Conservation (phyloP, 2,113 vertebrate genomes). For the Saccopteryx bilineata region DNA sequence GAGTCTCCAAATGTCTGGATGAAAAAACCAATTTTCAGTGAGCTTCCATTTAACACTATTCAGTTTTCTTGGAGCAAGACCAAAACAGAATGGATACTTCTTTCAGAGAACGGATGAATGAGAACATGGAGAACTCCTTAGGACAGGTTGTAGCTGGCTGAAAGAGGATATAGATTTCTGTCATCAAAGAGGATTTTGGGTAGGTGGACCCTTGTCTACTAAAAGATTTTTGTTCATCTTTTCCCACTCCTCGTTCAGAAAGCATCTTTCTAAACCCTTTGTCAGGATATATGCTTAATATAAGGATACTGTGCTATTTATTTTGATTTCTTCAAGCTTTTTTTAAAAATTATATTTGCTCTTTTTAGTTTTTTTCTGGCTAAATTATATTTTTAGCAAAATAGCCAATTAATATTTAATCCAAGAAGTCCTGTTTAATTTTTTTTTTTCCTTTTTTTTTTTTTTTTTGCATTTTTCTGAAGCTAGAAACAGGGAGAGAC, state of each 20-base stretch:
- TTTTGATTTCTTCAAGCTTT: neutral
- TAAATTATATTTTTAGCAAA: constrained; percentile 62
- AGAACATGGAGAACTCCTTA: neutral
- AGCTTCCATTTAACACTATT: neutral
- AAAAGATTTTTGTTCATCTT: neutral
- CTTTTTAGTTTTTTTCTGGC: neutral
- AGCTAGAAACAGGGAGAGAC: too few relatives aligned
- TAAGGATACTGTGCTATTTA: neutral
- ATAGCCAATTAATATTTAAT: constrained; percentile 68
- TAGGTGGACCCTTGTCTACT: neutral
- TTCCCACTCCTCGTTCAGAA: neutral
- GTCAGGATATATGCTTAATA: too few relatives aligned
- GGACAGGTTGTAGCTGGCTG: neutral
- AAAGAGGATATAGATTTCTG: neutral
- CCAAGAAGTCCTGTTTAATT: constrained; percentile 58
- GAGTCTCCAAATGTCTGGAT: too few relatives aligned
- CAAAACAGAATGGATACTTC: constrained; percentile 1
- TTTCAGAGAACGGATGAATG: neutral
- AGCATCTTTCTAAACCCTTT: neutral
- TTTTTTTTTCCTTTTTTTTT: too few relatives aligned
- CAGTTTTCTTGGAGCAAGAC: neutral
- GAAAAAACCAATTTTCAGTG: neutral
- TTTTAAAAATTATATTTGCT: constrained; percentile 3
- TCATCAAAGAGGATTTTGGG: neutral
- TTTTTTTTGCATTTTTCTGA: too few relatives aligned